Evolutionary conservation across 2,797 vertebrate genomes (phyloP).

Genomic region (Anomalospiza imberbis): DNA sequence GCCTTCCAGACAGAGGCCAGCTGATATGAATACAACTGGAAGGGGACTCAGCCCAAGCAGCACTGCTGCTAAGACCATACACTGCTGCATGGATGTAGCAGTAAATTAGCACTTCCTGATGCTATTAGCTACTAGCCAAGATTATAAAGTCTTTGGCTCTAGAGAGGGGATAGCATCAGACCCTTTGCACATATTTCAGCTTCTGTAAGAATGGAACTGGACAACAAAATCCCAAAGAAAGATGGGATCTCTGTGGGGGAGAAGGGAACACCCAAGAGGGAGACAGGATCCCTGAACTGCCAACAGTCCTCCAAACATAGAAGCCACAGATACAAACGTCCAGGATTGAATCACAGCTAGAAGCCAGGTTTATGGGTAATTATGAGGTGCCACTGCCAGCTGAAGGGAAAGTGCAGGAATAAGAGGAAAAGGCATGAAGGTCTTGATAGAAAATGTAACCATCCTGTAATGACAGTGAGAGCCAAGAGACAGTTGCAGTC

Average conservation of each 20-base stretch:
- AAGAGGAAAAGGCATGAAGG: background rate
- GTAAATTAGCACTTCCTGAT: background rate
- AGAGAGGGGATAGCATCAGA: background rate
- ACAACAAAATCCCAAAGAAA: background rate
- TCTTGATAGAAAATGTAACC: background rate
- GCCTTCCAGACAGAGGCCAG: conserved; percentile 17
- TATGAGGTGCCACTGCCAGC: background rate
- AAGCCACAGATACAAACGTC: background rate
- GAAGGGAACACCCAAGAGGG: background rate
- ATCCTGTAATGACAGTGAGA: background rate
- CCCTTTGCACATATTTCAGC: background rate
- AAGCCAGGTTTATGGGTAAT: background rate
- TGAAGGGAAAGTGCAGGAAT: background rate
- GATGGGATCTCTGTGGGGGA: background rate
- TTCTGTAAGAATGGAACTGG: background rate
- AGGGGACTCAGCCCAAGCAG: background rate
- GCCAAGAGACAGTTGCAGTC: background rate
- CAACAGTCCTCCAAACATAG: background rate
- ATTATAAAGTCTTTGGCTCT: background rate
- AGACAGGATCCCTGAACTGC: background rate
- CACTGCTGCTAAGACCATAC: background rate
- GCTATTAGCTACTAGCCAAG: background rate
- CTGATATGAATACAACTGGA: background rate
- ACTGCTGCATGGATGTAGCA: background rate
- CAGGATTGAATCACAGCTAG: background rate